Evolutionary conservation across 2,888 invertebrate species (phyloP), one percentile per base, ranked within the genome.

Genomic region (Rotaria macrura): DNA sequence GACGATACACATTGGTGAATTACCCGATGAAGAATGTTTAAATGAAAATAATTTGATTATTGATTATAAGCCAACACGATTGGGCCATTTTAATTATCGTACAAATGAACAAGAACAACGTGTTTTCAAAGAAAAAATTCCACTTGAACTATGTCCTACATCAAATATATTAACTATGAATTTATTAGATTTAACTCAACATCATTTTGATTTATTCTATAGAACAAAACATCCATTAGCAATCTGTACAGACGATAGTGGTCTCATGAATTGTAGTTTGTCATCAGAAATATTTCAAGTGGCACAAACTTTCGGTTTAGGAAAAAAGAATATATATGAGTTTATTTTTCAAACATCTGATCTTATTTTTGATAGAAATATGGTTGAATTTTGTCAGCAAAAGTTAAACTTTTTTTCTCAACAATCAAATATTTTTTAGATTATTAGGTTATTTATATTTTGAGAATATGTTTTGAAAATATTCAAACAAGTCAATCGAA

Each of bases 171-270:
- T 84, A 25, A 86, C 86, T 14, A 86, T 84, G 79, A 84, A 84
- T 34, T 72, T 86, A 43, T n/a, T 49, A 12, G 10, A 34, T 40
- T 84, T 86, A 34, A 74, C 84, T 25, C 23, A 79, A 29, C 86
- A 86, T 84, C 84, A 84, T 17, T 86, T 86, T 84, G 52, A 74
- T 74, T 40, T 54, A 49, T 86, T 86, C 54, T 84, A 86, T 84
- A 29, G 23, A 25, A 29, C 40, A 25, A 74, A 79, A n/a, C 84
- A 86, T 86, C 86, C 86, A 23, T 49, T 86, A n/a, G 34, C 40
- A 34, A 84, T 86, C 29, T 86, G 86, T 49, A 86, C 86, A 23
- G 86, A 86, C 83, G 86, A 86, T 84, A 84, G 47, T 84, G 86
- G 86, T 14, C 47, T 86, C 38, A 84, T 86, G 54, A n/a, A 86